A percentile compares a stretch with the other conserved stretches of the same genome.
These are phyloP conservation scores for Diabrotica undecimpunctata DNA, from an alignment of 1,140 invertebrate species.

Conservation along the genomic window DNA sequence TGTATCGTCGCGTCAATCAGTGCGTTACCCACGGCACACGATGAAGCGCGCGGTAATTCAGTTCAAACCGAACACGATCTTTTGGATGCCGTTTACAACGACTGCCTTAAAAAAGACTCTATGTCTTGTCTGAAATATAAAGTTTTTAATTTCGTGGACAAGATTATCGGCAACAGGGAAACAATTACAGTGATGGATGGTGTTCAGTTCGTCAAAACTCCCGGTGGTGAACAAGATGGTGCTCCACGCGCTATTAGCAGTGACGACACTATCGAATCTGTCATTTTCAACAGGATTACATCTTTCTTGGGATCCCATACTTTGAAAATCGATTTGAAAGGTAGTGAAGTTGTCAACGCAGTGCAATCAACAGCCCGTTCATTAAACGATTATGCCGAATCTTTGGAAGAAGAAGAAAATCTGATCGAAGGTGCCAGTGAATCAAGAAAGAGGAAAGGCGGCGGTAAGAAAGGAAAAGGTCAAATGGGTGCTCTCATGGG, in stretches of 20 bases:
- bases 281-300: slow-evolving; percentile 63
- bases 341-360: slow-evolving; percentile 73
- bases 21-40: slow-evolving; percentile 63
- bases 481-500: slow-evolving; percentile 68
- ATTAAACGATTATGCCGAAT: slow-evolving; percentile 66
- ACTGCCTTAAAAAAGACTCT: slow-evolving; percentile 76
- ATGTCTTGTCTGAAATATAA: slow-evolving; percentile 79
- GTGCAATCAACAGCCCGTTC: slow-evolving; percentile 73
- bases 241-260: slow-evolving; percentile 65
- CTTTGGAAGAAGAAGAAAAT: slow-evolving; percentile 55
- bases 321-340: slow-evolving; percentile 79
- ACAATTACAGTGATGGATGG: slow-evolving; percentile 73
- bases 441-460: slow-evolving; percentile 75
- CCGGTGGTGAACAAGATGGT: slow-evolving; percentile 55
- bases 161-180: slow-evolving; percentile 72
- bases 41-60: slow-evolving; percentile 53
- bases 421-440: slow-evolving; percentile 54
- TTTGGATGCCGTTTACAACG: slow-evolving; percentile 68
- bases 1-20: slow-evolving; percentile 53
- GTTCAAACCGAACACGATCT: slow-evolving; percentile 69
- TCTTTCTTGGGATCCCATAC: slow-evolving; percentile 74
- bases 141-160: slow-evolving; percentile 77
- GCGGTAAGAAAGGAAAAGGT: slow-evolving; percentile 60
- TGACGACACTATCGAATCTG: slow-evolving; percentile 63
- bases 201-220: slow-evolving; percentile 73